Percentiles rank a stretch among this genome's conserved stretches.
These are phyloP conservation scores for Cryptosula pallasiana DNA, from an alignment of 2,888 invertebrate species.

Conservation along the genomic window DNA sequence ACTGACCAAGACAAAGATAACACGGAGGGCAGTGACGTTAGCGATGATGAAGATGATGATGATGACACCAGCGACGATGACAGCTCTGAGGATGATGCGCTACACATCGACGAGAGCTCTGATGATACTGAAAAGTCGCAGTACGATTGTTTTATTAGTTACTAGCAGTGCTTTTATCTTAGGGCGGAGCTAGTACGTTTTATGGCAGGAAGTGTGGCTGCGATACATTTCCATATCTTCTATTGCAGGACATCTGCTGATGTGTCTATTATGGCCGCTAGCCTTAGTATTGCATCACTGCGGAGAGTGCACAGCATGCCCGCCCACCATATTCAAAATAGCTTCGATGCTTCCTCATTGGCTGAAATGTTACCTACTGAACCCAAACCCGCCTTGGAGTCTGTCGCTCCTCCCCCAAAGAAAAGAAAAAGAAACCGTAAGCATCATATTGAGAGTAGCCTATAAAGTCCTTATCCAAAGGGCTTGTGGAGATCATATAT, in stretches of 20 bases:
- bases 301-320: conserved; percentile 19
- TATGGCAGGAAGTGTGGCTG: no score
- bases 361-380: not conserved
- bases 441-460: no score
- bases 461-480: no score
- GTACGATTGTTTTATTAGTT: no score
- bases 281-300: not conserved
- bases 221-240: no score
- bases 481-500: no score
- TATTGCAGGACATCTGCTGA: no score
- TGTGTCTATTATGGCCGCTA: no score
- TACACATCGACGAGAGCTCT: conserved; percentile 3
- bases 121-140: conserved; percentile 9
- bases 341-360: conserved; percentile 5
- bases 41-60: conserved; percentile 37
- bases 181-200: no score
- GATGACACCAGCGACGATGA: conserved; percentile 6
- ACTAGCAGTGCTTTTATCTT: no score
- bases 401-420: not conserved
- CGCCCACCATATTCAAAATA: not conserved
- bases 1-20: conserved; percentile 26
- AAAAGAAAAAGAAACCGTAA: conserved; percentile 12
- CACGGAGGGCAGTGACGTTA: conserved; percentile 35
- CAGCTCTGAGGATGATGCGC: conserved; percentile 18
- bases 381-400: not conserved